Conservation (phyloP, 2,888 invertebrate species). For the Agonopterix arenella region DNA sequence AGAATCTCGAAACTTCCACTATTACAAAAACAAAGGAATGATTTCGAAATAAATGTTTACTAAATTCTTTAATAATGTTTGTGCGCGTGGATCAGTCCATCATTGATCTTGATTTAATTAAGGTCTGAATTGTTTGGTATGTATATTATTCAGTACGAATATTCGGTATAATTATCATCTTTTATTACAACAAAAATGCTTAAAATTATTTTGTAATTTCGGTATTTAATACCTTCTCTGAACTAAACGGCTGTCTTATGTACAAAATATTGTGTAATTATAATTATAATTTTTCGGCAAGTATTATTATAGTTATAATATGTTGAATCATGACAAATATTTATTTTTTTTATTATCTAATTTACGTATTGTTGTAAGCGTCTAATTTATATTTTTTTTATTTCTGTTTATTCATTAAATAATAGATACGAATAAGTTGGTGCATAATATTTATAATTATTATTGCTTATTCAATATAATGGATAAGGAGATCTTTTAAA, state of each 20-base stretch:
- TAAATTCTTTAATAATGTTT: not conserved
- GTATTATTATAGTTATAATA: constrained; percentile 62
- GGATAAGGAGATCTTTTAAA: not conserved
- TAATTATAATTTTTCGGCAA: constrained; percentile 33
- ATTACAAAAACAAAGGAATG: too few species aligned
- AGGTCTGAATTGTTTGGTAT: constrained; percentile 4
- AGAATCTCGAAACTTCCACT: too few species aligned
- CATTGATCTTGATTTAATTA: constrained; percentile 25
- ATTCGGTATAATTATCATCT: constrained; percentile 29
- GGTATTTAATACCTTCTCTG: constrained; percentile 47
- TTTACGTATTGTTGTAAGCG: constrained; percentile 23
- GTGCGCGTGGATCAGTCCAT: not conserved
- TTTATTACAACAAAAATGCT: constrained; percentile 15
- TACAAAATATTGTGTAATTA: constrained; percentile 35
- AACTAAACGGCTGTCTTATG: constrained; percentile 50
- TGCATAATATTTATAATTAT: constrained; percentile 38
- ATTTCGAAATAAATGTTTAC: too few species aligned
- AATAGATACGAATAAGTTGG: constrained; percentile 20
- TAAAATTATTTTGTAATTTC: constrained; percentile 4
- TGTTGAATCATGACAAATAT: constrained; percentile 70
- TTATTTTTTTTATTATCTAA: constrained; percentile 50
- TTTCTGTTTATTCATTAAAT: constrained; percentile 6
- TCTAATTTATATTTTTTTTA: constrained; percentile 12
- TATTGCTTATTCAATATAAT: not conserved
- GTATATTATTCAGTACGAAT: constrained; percentile 7